Conservation (phyloP, 2,888 invertebrate genomes). For the Oscheius sp. region DNA sequence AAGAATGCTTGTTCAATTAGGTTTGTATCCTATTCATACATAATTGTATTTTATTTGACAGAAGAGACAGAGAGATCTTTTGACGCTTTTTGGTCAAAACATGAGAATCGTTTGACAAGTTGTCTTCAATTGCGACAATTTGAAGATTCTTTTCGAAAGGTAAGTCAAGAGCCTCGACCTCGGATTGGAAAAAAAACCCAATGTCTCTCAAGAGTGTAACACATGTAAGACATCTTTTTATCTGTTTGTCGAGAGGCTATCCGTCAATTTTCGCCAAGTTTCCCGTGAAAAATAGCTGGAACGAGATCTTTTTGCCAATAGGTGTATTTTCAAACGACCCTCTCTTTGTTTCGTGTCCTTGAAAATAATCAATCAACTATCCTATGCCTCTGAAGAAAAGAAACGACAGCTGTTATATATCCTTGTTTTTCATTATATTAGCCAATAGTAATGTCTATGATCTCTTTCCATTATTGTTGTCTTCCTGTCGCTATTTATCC, state of each 20-base stretch:
- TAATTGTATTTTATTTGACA: slow-evolving; percentile 29
- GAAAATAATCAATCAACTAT: background rate
- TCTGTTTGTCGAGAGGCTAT: background rate
- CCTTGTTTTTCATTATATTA: no score
- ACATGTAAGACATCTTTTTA: background rate
- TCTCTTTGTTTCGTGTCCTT: background rate
- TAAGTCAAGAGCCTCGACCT: no score
- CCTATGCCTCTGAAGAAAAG: no score
- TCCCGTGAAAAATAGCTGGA: no score
- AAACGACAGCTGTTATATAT: no score
- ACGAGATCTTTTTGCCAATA: background rate
- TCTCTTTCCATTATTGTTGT: no score
- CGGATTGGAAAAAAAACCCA: no score
- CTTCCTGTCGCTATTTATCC: no score
- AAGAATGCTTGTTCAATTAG: slow-evolving; percentile 76
- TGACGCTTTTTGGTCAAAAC: slow-evolving; percentile 91
- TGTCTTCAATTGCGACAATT: slow-evolving; percentile 89
- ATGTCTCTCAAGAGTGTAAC: background rate
- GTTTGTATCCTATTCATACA: slow-evolving; percentile 6
- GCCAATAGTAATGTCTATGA: no score
- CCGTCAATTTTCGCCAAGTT: no score
- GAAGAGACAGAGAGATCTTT: slow-evolving; percentile 84
- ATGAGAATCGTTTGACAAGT: slow-evolving; percentile 87
- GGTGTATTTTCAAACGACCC: background rate
- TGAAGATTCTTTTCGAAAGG: slow-evolving; percentile 90